Conservation (phyloP, 2,888 invertebrate genomes). For the Thysanoteuthis rhombus region DNA sequence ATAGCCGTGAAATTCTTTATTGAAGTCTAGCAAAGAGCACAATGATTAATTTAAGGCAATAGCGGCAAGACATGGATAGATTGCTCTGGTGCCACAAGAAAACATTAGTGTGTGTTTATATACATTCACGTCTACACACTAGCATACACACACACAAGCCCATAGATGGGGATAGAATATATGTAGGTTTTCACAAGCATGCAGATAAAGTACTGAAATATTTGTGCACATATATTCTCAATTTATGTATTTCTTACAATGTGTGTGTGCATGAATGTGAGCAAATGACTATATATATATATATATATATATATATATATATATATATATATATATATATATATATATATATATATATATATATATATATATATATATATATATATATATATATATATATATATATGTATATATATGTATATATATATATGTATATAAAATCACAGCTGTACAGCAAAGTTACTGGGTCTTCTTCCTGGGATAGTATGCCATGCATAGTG, state of each 20-base stretch:
- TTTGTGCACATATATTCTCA: background rate
- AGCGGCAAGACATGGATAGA: background rate
- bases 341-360: background rate
- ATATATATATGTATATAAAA: no score
- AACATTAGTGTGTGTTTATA: background rate
- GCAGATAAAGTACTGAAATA: background rate
- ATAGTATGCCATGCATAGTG: no score
- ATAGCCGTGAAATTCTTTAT: slow-evolving; percentile 22
- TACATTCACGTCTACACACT: background rate
- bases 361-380: background rate
- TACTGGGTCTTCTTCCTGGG: no score
- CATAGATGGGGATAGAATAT: background rate
- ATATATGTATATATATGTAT: background rate
- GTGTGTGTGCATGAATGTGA: background rate
- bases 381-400: background rate
- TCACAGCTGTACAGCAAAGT: no score
- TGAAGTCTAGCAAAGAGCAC: slow-evolving; percentile 26
- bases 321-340: slow-evolving; percentile 18
- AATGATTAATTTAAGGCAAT: slow-evolving; percentile 14
- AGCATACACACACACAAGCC: background rate
- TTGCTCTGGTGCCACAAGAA: slow-evolving; percentile 17
- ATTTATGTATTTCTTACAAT: background rate
- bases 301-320: background rate
- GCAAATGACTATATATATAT: no score
- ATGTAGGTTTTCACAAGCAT: background rate